These are phyloP conservation scores for Dromococcyx pavoninus DNA, from an alignment of 2,797 vertebrate species.

Conservation along the genomic window DNA sequence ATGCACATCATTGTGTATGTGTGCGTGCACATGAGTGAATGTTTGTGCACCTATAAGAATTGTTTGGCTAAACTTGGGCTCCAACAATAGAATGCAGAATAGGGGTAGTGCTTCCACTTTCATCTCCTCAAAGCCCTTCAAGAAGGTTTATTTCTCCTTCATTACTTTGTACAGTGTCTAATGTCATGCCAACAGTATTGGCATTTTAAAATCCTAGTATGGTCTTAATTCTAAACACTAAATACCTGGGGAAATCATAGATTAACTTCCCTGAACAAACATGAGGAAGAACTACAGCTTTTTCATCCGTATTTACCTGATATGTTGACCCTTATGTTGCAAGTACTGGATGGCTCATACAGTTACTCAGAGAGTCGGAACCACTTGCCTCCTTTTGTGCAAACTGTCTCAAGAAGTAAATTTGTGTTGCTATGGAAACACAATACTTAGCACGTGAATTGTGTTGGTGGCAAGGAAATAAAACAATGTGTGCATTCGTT, in stretches of 20 bases:
- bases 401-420: neutral
- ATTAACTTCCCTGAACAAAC: neutral
- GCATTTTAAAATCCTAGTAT: neutral
- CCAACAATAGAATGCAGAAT: neutral
- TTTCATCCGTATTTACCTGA: neutral
- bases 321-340: neutral
- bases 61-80: neutral
- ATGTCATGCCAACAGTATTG: neutral
- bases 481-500: neutral
- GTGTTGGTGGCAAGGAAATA: neutral
- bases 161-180: neutral
- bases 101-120: neutral
- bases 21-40: fast-evolving
- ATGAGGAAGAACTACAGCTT: neutral
- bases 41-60: neutral
- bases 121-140: neutral
- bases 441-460: neutral
- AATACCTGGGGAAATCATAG: neutral
- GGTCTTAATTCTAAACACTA: neutral
- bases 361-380: neutral
- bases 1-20: neutral
- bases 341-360: fast-evolving
- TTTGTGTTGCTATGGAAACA: slow-evolving; percentile 44
- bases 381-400: neutral
- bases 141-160: neutral